Base-by-base conservation (phyloP, 2,113 vertebrate species). In the Ammodytes dubius region DNA sequence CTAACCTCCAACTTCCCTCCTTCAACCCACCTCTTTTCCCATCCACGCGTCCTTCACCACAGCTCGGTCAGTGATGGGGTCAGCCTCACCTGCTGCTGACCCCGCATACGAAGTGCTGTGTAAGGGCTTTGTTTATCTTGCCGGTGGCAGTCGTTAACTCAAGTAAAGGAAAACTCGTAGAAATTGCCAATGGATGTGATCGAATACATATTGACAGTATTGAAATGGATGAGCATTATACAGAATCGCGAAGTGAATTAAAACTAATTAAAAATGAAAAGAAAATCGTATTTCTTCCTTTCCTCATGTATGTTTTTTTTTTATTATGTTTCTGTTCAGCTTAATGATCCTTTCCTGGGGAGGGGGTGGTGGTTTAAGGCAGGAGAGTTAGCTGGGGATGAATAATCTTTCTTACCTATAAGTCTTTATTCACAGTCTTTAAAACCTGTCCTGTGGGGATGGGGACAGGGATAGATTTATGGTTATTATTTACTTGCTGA, bases 351-450 rank as follows among this genome's bases (percentile, higher is more conserved):
- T 71, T 35, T 87, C 80, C 76, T 58, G 63, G 43, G 68, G 84
- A 27, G 27, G 27, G 64, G 42, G n/a, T 63, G 56, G 66, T 54
- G 74, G 73, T 77, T 84, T 83, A 82, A 84, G 86, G 71, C 3
- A 47, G 60, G 70, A 87, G 81, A 69, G 78, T 91, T 88, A 81
- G 87, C 82, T 67, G 15, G 63, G 73, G 74, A 87, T 89, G 82
- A 92, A 90, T 90, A 88, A 91, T 92, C 84, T 87, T 65, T 88
- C 76, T 88, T 73, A 84, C 87, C 84, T 91, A 27, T 27, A 87
- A 91, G 87, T 81, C 85, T 91, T 91, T 90, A 89, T 85, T 92
- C 87, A 85, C 85, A 70, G 73, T 87, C 78, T 88, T 90, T 92
- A 89, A 91, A 92, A 91, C 74, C 70, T 83, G 40, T 87, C 92